Percentiles rank a stretch among this genome's conserved stretches.
phyloP scores from a whole-genome alignment of 92 coral and sea anemone genomes.

The Phenganax marumi region DNA sequence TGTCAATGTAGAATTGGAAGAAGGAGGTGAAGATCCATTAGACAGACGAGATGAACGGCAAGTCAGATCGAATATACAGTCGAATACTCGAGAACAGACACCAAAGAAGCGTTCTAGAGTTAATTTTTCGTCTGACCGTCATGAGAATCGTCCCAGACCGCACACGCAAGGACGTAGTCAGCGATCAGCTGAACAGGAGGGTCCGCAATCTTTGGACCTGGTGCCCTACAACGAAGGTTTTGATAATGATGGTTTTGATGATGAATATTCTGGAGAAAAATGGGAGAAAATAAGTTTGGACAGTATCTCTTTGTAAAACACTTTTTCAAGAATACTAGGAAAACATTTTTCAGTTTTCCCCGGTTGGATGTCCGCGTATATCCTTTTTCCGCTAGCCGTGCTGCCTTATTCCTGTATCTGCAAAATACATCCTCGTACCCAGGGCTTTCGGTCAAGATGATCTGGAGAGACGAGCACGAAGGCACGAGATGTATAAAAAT shows the following conservation, averaged over 20 bases:
- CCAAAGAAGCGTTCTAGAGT: too few relatives aligned
- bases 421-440: too few relatives aligned
- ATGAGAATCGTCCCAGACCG: not conserved
- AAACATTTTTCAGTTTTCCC: too few relatives aligned
- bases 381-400: not conserved
- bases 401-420: not conserved
- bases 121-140: not conserved
- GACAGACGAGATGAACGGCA: not conserved
- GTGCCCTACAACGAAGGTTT: not conserved
- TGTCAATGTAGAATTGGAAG: not conserved
- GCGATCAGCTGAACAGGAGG: not conserved
- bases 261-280: not conserved
- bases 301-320: conserved; percentile 8
- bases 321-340: too few relatives aligned
- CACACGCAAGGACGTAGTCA: not conserved
- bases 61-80: not conserved
- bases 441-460: not conserved
- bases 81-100: not conserved
- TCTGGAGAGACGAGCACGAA: not conserved
- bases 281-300: conserved; percentile 28
- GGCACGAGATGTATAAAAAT: not conserved
- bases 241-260: conserved; percentile 2
- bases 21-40: not conserved
- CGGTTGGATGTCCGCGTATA: not conserved
- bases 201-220: not conserved